Percentiles rank a stretch among this genome's conserved stretches.
Conservation (phyloP, 2,113 vertebrate species). For the Grantiella picta region DNA sequence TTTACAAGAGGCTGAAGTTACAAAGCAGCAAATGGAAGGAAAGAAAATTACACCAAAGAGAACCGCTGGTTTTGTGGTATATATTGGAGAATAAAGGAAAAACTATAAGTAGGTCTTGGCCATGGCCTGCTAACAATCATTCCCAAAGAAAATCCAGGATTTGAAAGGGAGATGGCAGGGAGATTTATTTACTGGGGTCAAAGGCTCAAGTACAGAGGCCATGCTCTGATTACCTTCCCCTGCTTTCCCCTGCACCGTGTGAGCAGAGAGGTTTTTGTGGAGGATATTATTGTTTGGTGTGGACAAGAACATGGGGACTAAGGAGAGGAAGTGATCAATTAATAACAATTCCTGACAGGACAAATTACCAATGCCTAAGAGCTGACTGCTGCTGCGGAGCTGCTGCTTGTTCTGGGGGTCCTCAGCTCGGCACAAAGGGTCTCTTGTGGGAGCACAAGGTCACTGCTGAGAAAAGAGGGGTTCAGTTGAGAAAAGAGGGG, state of each 20-base stretch:
- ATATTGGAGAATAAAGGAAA: neutral
- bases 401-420: neutral
- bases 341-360: neutral
- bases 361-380: neutral
- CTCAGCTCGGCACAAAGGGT: accelerated
- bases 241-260: neutral
- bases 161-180: neutral
- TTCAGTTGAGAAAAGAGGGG: neutral
- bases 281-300: neutral
- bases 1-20: constrained; percentile 38
- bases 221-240: neutral
- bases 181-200: neutral
- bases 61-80: neutral
- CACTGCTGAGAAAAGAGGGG: neutral
- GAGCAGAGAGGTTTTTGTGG: neutral
- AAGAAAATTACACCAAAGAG: constrained; percentile 24
- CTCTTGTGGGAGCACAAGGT: neutral
- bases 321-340: neutral
- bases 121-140: neutral
- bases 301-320: neutral
- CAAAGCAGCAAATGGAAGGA: constrained; percentile 18
- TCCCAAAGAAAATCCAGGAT: neutral
- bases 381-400: neutral
- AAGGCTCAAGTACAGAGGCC: neutral
- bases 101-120: neutral